Evolutionary conservation across 2,888 invertebrate genomes (phyloP).

Genomic region (Pollenia amentaria): DNA sequence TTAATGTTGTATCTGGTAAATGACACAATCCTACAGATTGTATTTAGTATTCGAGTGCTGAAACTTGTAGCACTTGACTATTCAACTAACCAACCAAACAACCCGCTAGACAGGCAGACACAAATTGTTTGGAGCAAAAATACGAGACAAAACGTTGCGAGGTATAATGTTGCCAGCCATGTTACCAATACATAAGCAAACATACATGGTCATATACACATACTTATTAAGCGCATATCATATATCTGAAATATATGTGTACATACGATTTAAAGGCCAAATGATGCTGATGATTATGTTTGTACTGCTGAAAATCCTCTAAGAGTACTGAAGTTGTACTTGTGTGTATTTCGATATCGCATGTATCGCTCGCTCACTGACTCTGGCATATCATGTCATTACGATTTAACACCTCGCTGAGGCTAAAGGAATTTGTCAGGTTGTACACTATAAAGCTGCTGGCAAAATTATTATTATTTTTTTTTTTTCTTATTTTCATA

Average conservation of each 20-base stretch:
- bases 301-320: conserved; percentile 31
- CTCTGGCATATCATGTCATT: conserved; percentile 74
- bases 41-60: background rate
- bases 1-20: conserved; percentile 38
- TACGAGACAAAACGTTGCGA: background rate
- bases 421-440: conserved; percentile 74
- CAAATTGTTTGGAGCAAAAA: conserved; percentile 36
- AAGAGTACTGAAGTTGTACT: background rate
- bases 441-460: conserved; percentile 64
- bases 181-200: background rate
- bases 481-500: conserved; percentile 25
- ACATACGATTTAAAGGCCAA: conserved; percentile 16
- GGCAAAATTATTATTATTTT: conserved; percentile 16
- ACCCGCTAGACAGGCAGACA: conserved; percentile 9
- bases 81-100: conserved; percentile 12
- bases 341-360: conserved; percentile 20
- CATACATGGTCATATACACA: background rate
- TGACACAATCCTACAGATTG: background rate
- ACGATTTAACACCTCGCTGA: conserved; percentile 74
- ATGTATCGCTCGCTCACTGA: conserved; percentile 65
- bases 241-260: background rate
- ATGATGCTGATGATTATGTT: conserved; percentile 24
- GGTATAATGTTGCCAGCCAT: conserved; percentile 8
- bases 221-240: background rate
- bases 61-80: conserved; percentile 33